A percentile compares a stretch with the other conserved stretches of the same genome.
Conservation (phyloP, 2,113 vertebrate species). For the Ploceus nigricollis region DNA sequence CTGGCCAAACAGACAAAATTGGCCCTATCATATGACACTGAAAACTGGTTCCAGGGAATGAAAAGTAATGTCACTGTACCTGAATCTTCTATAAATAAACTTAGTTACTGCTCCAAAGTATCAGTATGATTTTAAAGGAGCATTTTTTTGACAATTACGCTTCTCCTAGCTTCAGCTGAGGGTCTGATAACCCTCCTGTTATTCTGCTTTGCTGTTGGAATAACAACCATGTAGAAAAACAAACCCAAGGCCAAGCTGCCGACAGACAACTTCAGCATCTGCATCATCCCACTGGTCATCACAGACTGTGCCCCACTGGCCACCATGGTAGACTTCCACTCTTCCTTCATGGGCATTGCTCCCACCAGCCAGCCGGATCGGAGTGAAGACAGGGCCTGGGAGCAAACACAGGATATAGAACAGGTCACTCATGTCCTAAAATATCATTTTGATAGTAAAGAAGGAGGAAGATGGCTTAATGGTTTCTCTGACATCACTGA, state of each 20-base stretch:
- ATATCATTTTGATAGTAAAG: neutral
- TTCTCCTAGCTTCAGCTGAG: neutral
- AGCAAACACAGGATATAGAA: neutral
- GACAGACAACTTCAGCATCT: conserved; percentile 94
- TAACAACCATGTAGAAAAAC: neutral
- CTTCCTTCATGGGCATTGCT: conserved; percentile 78
- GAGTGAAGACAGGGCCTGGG: conserved; percentile 70
- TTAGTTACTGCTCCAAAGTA: neutral
- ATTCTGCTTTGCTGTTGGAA: neutral
- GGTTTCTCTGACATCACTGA: neutral
- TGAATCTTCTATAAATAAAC: neutral
- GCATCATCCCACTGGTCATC: conserved; percentile 96
- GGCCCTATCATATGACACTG: neutral
- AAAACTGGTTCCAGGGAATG: neutral
- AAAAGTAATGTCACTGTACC: neutral
- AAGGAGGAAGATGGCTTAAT: neutral
- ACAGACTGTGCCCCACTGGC: conserved; percentile 95
- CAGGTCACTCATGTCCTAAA: neutral
- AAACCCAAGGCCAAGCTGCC: conserved; percentile 93
- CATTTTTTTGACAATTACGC: neutral
- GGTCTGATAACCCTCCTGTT: neutral
- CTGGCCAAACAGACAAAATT: neutral
- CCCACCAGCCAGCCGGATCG: conserved; percentile 83
- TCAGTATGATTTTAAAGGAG: neutral
- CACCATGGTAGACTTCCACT: conserved; percentile 87